These are phyloP conservation scores for Cotesia vestalis DNA, from an alignment of 1,140 invertebrate genomes.

Conservation along the genomic window DNA sequence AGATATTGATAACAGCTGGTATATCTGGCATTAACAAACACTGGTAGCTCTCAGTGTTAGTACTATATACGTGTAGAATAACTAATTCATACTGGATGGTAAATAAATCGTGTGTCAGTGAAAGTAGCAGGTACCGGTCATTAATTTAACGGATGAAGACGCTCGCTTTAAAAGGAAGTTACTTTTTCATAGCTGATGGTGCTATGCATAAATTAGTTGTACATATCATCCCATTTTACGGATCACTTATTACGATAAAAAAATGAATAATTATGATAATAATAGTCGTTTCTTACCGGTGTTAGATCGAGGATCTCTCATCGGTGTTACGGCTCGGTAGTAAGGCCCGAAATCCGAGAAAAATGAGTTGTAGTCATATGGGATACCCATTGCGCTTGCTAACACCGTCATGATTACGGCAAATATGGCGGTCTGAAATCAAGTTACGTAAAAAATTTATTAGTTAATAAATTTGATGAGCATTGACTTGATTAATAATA, in stretches of 20 bases:
- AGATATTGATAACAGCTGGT: not conserved
- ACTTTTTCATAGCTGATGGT: no score
- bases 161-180: conserved; percentile 24
- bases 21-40: conserved; percentile 13
- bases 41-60: not conserved
- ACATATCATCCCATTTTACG: conserved; percentile 26
- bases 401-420: conserved; percentile 49
- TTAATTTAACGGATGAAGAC: conserved; percentile 28
- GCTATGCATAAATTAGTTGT: conserved; percentile 13
- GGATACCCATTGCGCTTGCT: conserved; percentile 39
- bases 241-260: conserved; percentile 16
- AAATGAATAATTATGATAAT: no score
- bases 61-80: no score
- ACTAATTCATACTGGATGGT: no score
- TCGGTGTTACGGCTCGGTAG: conserved; percentile 43
- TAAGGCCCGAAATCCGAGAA: conserved; percentile 59
- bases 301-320: conserved; percentile 61
- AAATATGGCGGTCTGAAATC: conserved; percentile 55
- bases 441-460: conserved; percentile 22
- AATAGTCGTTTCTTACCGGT: conserved; percentile 21
- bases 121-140: conserved; percentile 21
- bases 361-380: conserved; percentile 57
- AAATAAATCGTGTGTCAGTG: conserved; percentile 21
- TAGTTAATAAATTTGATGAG: not conserved
- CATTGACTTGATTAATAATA: not conserved